phyloP scores from a whole-genome alignment of 2,113 vertebrate genomes.

The Atherinomorus stipes region DNA sequence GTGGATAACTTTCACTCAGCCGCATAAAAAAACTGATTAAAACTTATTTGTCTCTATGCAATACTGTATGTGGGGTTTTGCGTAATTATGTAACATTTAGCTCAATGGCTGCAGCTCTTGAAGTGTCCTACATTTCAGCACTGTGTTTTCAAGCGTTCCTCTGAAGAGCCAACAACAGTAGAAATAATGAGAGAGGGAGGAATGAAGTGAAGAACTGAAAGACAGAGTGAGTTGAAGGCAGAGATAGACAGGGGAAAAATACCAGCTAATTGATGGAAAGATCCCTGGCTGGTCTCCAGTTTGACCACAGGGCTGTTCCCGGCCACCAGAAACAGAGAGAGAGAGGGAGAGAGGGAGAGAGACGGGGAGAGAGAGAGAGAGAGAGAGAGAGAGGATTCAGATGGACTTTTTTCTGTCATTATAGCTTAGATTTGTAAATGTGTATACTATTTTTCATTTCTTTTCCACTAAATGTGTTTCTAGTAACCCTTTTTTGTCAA shows the following conservation, averaged over 20 bases:
- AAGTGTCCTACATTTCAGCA: slow-evolving; percentile 40
- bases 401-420: slow-evolving; percentile 27
- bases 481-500: slow-evolving; percentile 11
- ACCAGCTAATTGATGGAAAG: slow-evolving; percentile 76
- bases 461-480: background rate
- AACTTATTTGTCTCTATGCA: background rate
- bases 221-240: slow-evolving; percentile 43
- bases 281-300: slow-evolving; percentile 71
- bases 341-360: slow-evolving; percentile 28
- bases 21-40: background rate
- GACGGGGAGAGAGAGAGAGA: slow-evolving; percentile 11
- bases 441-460: background rate
- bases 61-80: background rate
- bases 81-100: slow-evolving; percentile 25
- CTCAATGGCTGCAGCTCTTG: slow-evolving; percentile 26
- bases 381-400: background rate
- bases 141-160: slow-evolving; percentile 30
- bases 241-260: slow-evolving; percentile 39
- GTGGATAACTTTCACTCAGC: slow-evolving; percentile 1
- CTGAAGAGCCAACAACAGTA: slow-evolving; percentile 51
- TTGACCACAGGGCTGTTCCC: slow-evolving; percentile 73
- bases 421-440: slow-evolving; percentile 15
- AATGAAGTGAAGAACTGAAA: slow-evolving; percentile 39
- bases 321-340: slow-evolving; percentile 41
- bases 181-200: slow-evolving; percentile 59